Base-by-base conservation (phyloP, 2,797 vertebrate species). In the Mallotus villosus region DNA sequence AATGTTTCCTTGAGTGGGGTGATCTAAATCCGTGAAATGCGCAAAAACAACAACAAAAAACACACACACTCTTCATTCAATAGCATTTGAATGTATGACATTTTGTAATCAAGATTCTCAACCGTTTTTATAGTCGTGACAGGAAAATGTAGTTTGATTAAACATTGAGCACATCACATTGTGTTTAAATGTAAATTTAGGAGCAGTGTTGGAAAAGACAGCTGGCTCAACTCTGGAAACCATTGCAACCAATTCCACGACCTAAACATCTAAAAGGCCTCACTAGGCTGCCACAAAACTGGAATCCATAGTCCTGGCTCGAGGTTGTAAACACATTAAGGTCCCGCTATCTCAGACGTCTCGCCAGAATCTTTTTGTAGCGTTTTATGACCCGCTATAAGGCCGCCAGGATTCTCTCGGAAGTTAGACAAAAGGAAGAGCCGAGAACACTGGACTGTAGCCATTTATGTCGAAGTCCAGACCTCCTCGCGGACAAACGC, bases 381-480 rank as follows among this genome's bases (percentile, higher is more conserved):
- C 85, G 75, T 74, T 83, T 92, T 89, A 85, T 82, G 86, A 81
- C 79, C 71, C 73, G 67, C 78, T 83, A 87, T 91, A 84, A 90
- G 88, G 81, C 81, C 73, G 84, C 78, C 84, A 84, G 88, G 88
- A 87, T 90, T 81, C 70, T 83, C 88, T 89, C 82, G 85, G 74
- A 87, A 84, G 84, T 85, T 83, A 88, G 92, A 95, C 92, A 95
- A 96, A 95, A 90, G 81, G 83, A 81, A 78, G 84, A 80, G 80
- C 87, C 86, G 70, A 72, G 74, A 86, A 84, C 81, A 77, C 81
- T 73, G 80, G 81, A 84, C 85, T 85, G 78, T 75, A 81, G 72
- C 76, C 82, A 84, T 85, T 90, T 82, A 87, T 87, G 82, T 89
- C 85, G 82, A 78, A 89, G 77, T 81, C 74, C 74, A 72, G 73